Conservation (phyloP, 2,113 vertebrate genomes). For the human region DNA sequence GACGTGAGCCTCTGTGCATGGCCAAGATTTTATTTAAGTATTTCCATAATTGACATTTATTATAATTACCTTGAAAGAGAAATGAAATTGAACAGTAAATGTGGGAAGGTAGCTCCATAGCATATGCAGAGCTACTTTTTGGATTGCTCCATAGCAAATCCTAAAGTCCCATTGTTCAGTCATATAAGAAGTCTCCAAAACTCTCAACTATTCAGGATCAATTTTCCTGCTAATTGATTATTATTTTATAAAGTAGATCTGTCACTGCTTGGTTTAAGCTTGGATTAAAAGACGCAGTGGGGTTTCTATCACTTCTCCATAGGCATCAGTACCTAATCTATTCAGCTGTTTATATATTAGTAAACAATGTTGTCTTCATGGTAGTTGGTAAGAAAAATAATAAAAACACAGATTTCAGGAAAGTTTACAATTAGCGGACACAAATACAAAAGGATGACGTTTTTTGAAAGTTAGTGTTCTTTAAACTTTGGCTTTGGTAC, state of each 20-base stretch:
- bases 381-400: neutral
- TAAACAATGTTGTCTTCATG: neutral
- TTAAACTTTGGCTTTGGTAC: neutral
- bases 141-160: neutral
- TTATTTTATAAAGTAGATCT: neutral
- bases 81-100: neutral
- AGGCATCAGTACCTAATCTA: neutral
- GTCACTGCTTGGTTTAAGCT: neutral
- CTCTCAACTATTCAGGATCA: neutral
- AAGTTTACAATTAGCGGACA: neutral
- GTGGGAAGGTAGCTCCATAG: neutral
- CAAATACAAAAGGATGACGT: neutral
- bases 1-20: too few species aligned
- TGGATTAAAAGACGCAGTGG: neutral
- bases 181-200: neutral
- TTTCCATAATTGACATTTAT: neutral
- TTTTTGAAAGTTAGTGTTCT: neutral
- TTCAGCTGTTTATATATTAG: neutral
- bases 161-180: neutral
- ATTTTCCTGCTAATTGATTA: neutral
- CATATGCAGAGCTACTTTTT: neutral
- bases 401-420: neutral
- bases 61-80: constrained; percentile 28
- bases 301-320: neutral
- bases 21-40: neutral